Conservation (phyloP, 2,888 invertebrate genomes). For the Alcis repandata region DNA sequence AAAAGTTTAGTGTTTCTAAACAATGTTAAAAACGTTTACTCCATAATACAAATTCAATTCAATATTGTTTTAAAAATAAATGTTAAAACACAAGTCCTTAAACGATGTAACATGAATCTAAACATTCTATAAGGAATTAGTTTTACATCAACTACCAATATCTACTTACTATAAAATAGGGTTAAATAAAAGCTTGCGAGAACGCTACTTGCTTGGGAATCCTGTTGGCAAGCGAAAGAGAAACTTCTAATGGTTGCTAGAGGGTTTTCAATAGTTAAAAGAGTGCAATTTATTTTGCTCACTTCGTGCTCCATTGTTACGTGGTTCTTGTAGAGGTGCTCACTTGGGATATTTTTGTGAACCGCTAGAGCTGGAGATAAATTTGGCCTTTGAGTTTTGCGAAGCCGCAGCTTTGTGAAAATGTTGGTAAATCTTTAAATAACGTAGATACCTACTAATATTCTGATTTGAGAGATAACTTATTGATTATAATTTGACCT, state of each 20-base stretch:
- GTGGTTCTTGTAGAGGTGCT: constrained; percentile 25
- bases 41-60: too few relatives aligned
- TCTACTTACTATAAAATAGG: background rate
- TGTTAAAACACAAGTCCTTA: too few relatives aligned
- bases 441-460: background rate
- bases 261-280: constrained; percentile 40
- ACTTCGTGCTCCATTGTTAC: constrained; percentile 31
- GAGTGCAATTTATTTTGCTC: constrained; percentile 46
- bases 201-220: constrained; percentile 8
- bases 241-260: constrained; percentile 30
- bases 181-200: background rate
- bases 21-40: too few relatives aligned
- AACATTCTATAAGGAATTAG: background rate
- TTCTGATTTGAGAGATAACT: background rate
- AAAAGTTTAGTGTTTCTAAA: too few relatives aligned
- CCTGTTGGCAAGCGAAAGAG: constrained; percentile 12
- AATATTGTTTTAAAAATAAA: too few relatives aligned
- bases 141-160: background rate
- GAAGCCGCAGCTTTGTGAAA: background rate
- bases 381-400: background rate
- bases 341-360: constrained; percentile 33
- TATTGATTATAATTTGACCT: too few relatives aligned
- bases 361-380: constrained; percentile 23
- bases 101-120: background rate
- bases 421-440: background rate